A percentile compares a stretch with the other conserved stretches of the same genome.
These are phyloP conservation scores for Agrypnus murinus DNA, from an alignment of 2,888 invertebrate species.

Conservation along the genomic window DNA sequence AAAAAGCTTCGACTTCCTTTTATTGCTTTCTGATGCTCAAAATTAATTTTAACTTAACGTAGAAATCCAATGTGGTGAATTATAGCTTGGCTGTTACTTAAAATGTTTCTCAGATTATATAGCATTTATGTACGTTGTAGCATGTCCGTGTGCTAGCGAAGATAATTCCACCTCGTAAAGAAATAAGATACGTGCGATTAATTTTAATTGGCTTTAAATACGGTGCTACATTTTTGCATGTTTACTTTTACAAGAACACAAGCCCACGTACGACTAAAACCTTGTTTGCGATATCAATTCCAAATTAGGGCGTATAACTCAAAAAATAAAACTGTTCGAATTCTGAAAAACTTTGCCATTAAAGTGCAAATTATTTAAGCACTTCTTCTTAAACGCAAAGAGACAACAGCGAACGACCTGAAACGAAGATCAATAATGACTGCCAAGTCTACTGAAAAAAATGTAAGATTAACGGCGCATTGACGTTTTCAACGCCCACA, in stretches of 20 bases:
- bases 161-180: slow-evolving; percentile 46
- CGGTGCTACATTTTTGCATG: slow-evolving; percentile 49
- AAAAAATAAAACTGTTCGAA: no score
- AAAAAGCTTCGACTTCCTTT: no score
- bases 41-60: no score
- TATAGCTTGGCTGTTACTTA: slow-evolving; percentile 26
- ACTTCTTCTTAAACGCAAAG: no score
- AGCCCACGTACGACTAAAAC: slow-evolving; percentile 44
- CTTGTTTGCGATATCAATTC: slow-evolving; percentile 39
- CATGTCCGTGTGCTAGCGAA: slow-evolving; percentile 40
- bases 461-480: slow-evolving; percentile 14
- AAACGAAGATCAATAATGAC: neutral
- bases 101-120: slow-evolving; percentile 28
- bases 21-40: no score
- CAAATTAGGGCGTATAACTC: slow-evolving; percentile 33
- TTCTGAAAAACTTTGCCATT: no score
- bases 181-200: slow-evolving; percentile 52
- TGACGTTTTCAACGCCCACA: slow-evolving; percentile 13
- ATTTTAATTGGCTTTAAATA: slow-evolving; percentile 53
- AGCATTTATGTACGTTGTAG: slow-evolving; percentile 41
- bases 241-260: slow-evolving; percentile 45
- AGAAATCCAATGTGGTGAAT: no score
- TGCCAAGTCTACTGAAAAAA: slow-evolving; percentile 5
- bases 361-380: no score
- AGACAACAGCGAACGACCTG: neutral